Conservation (phyloP, 2,113 vertebrate genomes). For the Dicrurus megarhynchus region DNA sequence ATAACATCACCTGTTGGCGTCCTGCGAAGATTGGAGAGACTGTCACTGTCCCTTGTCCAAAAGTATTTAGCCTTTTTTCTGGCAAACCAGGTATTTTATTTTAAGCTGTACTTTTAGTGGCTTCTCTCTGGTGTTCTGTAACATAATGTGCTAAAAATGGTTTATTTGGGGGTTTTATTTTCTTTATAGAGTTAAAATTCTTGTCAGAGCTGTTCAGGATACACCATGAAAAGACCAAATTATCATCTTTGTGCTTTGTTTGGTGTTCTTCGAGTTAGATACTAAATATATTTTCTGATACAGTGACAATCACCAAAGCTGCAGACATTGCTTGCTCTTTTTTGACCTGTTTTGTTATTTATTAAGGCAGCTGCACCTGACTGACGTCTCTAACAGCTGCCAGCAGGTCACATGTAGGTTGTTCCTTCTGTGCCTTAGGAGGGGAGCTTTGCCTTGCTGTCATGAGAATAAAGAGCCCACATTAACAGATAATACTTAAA, state of each 20-base stretch:
- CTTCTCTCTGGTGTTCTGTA: neutral
- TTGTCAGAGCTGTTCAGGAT: neutral
- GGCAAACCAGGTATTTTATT: slow-evolving; percentile 73
- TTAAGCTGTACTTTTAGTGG: neutral
- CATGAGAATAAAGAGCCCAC: neutral
- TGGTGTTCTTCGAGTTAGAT: neutral
- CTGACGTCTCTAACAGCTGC: neutral
- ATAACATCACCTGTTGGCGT: slow-evolving; percentile 82
- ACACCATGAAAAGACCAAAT: neutral
- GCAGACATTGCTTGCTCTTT: neutral
- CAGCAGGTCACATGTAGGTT: neutral
- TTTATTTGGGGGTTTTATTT: neutral
- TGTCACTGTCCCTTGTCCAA: slow-evolving; percentile 79
- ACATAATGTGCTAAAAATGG: neutral
- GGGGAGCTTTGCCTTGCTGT: neutral
- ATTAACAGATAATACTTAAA: neutral
- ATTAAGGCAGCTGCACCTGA: neutral
- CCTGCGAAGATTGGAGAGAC: slow-evolving; percentile 78
- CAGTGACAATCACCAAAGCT: neutral
- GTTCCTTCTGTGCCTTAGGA: neutral
- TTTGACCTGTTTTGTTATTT: neutral
- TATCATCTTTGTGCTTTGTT: neutral
- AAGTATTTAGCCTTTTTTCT: slow-evolving; percentile 68
- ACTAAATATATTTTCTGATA: neutral
- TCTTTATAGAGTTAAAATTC: neutral